Evolutionary conservation across 2,888 invertebrate species (phyloP).

Genomic region (Apodemia hepburni): DNA sequence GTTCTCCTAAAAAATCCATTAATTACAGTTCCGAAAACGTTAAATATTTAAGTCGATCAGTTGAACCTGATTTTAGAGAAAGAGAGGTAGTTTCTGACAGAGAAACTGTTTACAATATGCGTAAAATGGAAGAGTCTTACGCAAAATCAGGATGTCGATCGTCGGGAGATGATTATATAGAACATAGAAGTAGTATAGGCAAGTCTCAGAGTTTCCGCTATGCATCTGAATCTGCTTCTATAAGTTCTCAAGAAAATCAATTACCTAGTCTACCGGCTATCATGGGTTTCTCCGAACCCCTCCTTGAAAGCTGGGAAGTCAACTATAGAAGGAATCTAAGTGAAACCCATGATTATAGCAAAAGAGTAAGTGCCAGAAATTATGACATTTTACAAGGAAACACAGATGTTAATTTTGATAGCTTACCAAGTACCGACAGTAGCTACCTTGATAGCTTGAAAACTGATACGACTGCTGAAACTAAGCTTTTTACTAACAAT

Average conservation of each 20-base stretch:
- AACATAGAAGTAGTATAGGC: conserved; percentile 80
- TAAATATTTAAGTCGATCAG: conserved; percentile 54
- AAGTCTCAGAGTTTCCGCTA: conserved; percentile 87
- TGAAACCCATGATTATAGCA: conserved; percentile 60
- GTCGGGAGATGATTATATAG: conserved; percentile 66
- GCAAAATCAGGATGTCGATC: conserved; percentile 58
- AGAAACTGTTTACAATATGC: conserved; percentile 46
- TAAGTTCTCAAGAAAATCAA: conserved; percentile 71
- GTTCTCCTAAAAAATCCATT: conserved; percentile 64
- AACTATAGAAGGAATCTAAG: conserved; percentile 70
- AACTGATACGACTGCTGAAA: conserved; percentile 59
- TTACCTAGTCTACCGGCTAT: conserved; percentile 76
- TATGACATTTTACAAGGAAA: conserved; percentile 54
- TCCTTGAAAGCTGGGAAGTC: conserved; percentile 75
- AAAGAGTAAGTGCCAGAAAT: conserved; percentile 65
- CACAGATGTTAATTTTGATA: conserved; percentile 64
- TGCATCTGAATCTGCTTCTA: conserved; percentile 73
- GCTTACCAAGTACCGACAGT: conserved; percentile 70
- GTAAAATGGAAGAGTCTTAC: conserved; percentile 61
- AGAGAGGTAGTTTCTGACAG: conserved; percentile 52
- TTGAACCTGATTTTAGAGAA: conserved; percentile 60
- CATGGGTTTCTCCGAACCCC: conserved; percentile 72
- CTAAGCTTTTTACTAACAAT: conserved; percentile 63
- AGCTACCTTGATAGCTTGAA: conserved; percentile 73
- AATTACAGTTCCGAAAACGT: conserved; percentile 68